Percentiles rank a stretch among this genome's conserved stretches.
Conservation (phyloP, 30 jellyfish, hydroid and myxozoan species). For the Hydractinia echinata region DNA sequence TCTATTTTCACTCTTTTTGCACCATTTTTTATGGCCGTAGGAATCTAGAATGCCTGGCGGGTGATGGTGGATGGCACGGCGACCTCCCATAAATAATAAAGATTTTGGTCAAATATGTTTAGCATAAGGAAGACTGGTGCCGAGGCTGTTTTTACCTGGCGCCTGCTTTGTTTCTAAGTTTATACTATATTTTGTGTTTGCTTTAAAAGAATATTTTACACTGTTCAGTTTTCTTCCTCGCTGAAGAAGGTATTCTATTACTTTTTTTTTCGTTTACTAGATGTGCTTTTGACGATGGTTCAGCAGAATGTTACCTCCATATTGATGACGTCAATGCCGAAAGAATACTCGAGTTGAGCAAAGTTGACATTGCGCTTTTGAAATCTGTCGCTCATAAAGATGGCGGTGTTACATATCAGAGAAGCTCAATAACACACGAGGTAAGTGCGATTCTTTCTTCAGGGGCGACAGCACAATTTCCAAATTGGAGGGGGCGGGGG, state of each 20-base stretch:
- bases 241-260: background rate
- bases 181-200: background rate
- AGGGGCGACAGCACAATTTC: too few relatives aligned
- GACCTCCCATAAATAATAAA: too few relatives aligned
- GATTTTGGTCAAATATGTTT: too few relatives aligned
- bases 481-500: too few relatives aligned
- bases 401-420: conserved; percentile 10
- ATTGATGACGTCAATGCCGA: background rate
- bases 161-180: background rate
- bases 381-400: background rate
- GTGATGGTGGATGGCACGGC: too few relatives aligned
- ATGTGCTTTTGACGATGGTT: background rate
- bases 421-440: background rate
- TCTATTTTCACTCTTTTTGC: too few relatives aligned
- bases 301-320: background rate
- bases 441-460: too few relatives aligned
- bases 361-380: background rate
- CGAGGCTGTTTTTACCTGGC: background rate
- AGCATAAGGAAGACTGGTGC: too few relatives aligned
- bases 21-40: too few relatives aligned
- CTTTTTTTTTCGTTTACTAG: background rate
- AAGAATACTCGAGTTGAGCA: background rate
- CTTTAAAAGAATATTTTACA: background rate
- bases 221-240: background rate
- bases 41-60: too few relatives aligned